phyloP scores from a whole-genome alignment of 2,113 vertebrate species.

The Vireo altiloquus region DNA sequence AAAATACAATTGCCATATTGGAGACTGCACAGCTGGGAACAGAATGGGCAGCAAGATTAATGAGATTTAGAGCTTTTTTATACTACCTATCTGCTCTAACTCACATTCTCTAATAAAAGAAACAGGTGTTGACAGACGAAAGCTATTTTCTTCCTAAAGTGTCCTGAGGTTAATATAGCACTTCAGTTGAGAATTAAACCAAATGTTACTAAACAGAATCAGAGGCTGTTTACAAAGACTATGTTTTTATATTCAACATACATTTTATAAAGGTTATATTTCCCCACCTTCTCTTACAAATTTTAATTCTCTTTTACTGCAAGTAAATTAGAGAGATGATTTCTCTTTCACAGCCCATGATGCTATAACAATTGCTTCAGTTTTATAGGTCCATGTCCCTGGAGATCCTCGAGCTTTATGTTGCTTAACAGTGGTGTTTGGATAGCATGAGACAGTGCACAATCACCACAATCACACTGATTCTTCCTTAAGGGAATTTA shows the following conservation, averaged over 20 bases:
- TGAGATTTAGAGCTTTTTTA: slow-evolving; percentile 41
- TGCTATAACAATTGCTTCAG: neutral
- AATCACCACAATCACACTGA: neutral
- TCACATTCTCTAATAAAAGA: slow-evolving; percentile 20
- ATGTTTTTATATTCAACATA: neutral
- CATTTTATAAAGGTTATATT: neutral
- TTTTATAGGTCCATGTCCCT: neutral
- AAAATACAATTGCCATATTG: neutral
- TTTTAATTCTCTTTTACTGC: neutral
- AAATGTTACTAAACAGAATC: neutral
- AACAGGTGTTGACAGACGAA: slow-evolving; percentile 44
- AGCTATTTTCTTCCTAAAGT: neutral
- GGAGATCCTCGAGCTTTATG: neutral
- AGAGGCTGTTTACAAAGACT: neutral
- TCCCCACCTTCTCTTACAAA: accelerated
- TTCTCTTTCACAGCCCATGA: neutral
- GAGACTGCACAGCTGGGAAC: neutral
- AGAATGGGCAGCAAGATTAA: slow-evolving; percentile 11
- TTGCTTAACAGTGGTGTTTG: neutral
- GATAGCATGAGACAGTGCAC: neutral
- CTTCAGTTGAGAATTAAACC: neutral
- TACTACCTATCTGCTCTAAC: neutral
- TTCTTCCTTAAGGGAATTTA: neutral
- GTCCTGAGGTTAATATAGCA: neutral
- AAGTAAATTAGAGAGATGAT: neutral